These are phyloP conservation scores for Drosophila carrolli DNA, from an alignment of 1,140 invertebrate species.

Conservation along the genomic window DNA sequence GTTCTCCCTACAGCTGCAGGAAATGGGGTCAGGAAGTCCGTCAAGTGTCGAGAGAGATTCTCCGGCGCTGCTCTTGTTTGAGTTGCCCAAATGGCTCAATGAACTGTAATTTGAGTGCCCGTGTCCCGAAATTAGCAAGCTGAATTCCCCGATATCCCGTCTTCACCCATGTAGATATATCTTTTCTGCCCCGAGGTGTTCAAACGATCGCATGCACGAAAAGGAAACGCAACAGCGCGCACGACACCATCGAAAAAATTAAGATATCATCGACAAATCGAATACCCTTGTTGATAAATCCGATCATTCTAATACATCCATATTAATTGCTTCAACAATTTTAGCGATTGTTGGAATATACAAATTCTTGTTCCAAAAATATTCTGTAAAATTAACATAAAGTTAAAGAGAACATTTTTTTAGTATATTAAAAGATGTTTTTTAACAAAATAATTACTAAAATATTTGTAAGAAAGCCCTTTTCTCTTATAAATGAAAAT, in stretches of 20 bases:
- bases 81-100: conserved; percentile 73
- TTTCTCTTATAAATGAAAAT: too few relatives aligned
- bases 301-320: background rate
- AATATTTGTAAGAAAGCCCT: too few relatives aligned
- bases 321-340: background rate
- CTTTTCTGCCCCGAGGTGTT: conserved; percentile 56
- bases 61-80: conserved; percentile 38
- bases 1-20: conserved; percentile 51
- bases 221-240: conserved; percentile 52
- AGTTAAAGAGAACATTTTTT: too few relatives aligned
- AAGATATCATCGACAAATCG: conserved; percentile 2
- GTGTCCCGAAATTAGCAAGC: conserved; percentile 50
- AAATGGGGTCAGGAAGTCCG: conserved; percentile 60
- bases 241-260: conserved; percentile 10
- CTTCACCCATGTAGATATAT: background rate
- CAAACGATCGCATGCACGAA: conserved; percentile 29
- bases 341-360: too few relatives aligned
- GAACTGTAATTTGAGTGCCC: conserved; percentile 79
- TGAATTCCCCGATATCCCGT: background rate
- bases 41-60: conserved; percentile 40
- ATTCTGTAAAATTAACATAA: too few relatives aligned
- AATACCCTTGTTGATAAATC: conserved; percentile 7
- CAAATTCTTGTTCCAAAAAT: too few relatives aligned
- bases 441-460: too few relatives aligned
- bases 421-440: too few relatives aligned